Percentiles rank a stretch among this genome's conserved stretches.
These are phyloP conservation scores for Rhadina sibilatrix DNA, from an alignment of 2,113 vertebrate species.

Conservation along the genomic window DNA sequence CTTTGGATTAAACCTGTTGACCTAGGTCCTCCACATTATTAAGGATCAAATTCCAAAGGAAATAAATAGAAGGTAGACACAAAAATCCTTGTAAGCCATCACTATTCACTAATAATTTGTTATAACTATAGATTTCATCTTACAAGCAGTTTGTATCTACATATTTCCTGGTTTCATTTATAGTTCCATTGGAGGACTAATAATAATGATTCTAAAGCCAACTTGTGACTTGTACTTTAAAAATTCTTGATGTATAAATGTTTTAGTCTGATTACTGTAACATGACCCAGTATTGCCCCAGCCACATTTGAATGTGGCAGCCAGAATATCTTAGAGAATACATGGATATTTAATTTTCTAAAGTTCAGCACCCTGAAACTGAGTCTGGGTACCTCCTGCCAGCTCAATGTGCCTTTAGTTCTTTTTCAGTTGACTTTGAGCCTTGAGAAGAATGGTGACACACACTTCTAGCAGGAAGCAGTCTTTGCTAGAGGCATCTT, in stretches of 20 bases:
- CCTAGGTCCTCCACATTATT: neutral
- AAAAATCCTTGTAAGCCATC: neutral
- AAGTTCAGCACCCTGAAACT: neutral
- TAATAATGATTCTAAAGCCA: neutral
- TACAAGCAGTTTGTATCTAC: neutral
- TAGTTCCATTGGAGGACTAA: neutral
- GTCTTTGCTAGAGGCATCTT: neutral
- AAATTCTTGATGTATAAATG: neutral
- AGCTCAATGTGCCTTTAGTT: neutral
- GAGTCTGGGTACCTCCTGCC: neutral
- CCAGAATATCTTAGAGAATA: neutral
- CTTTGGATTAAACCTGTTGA: neutral
- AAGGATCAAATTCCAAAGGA: neutral
- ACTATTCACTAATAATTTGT: neutral
- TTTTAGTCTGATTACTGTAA: neutral
- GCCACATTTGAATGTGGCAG: neutral
- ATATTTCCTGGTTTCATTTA: neutral
- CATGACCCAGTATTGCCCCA: neutral
- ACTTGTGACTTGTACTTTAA: neutral
- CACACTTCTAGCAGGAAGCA: neutral
- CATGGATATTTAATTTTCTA: neutral
- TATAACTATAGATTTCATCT: neutral
- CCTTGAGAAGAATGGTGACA: neutral
- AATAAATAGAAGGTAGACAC: neutral
- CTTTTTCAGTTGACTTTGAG: neutral